A percentile compares a stretch with the other conserved stretches of the same genome.
These are phyloP conservation scores for Aldabrachelys gigantea DNA, from an alignment of 2,113 vertebrate genomes.

Conservation along the genomic window DNA sequence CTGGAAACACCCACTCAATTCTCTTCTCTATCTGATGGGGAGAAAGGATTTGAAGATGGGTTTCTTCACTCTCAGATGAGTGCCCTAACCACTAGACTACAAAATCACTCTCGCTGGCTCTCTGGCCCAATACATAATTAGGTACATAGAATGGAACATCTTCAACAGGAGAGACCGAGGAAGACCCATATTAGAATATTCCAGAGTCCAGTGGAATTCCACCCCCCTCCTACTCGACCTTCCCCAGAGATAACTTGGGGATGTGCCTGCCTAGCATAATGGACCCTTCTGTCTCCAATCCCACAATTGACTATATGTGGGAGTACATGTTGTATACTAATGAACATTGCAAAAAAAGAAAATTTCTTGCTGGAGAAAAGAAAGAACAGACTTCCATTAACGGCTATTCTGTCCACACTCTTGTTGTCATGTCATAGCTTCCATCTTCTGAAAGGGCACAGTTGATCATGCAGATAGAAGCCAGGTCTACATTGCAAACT, in stretches of 20 bases:
- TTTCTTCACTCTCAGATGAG: background rate
- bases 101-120: background rate
- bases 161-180: background rate
- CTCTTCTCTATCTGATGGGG: background rate
- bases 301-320: background rate
- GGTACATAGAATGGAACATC: background rate
- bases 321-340: background rate
- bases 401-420: background rate
- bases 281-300: background rate
- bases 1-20: background rate
- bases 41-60: background rate
- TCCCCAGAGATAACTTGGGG: background rate
- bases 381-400: background rate
- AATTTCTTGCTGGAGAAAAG: background rate
- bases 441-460: background rate
- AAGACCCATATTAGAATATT: background rate
- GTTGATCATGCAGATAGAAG: background rate
- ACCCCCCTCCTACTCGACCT: background rate
- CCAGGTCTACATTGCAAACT: background rate
- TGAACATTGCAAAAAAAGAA: background rate
- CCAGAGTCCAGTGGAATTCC: background rate
- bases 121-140: background rate
- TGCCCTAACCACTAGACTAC: background rate
- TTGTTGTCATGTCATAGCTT: background rate
- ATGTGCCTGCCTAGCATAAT: background rate